These are phyloP conservation scores for Drosophila setosimentum DNA, from an alignment of 2,888 invertebrate genomes.

Conservation along the genomic window DNA sequence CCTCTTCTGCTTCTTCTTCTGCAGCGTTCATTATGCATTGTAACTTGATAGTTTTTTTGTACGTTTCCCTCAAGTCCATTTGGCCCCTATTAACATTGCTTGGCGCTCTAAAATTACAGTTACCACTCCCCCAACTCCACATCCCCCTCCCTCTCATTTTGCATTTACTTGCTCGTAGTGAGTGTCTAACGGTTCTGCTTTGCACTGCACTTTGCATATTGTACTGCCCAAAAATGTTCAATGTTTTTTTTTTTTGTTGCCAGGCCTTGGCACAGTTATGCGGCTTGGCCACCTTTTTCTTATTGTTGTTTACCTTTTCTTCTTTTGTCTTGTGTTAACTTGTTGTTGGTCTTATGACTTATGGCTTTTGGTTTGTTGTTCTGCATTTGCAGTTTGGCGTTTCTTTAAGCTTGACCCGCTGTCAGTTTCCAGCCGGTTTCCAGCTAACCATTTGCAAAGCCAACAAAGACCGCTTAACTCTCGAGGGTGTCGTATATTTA, in stretches of 20 bases:
- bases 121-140: background rate
- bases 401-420: slow-evolving; percentile 47
- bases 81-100: slow-evolving; percentile 67
- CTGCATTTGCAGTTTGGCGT: slow-evolving; percentile 26
- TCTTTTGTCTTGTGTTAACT: slow-evolving; percentile 31
- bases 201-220: slow-evolving; percentile 70
- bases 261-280: slow-evolving; percentile 78
- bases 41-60: slow-evolving; percentile 63
- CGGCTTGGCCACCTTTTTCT: slow-evolving; percentile 58
- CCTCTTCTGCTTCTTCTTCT: slow-evolving; percentile 22
- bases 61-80: slow-evolving; percentile 54
- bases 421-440: slow-evolving; percentile 6
- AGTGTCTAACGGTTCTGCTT: slow-evolving; percentile 66
- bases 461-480: background rate
- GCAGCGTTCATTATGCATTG: slow-evolving; percentile 34
- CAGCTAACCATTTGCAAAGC: background rate
- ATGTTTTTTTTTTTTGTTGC: slow-evolving; percentile 30
- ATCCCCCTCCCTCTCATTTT: background rate
- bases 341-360: slow-evolving; percentile 36
- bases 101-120: slow-evolving; percentile 62
- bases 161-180: slow-evolving; percentile 20
- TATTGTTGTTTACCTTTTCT: slow-evolving; percentile 30
- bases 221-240: slow-evolving; percentile 49
- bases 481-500: background rate
- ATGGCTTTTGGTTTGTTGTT: slow-evolving; percentile 29